phyloP scores from a whole-genome alignment of 2,888 invertebrate genomes.

The Mythimna ferrago region DNA sequence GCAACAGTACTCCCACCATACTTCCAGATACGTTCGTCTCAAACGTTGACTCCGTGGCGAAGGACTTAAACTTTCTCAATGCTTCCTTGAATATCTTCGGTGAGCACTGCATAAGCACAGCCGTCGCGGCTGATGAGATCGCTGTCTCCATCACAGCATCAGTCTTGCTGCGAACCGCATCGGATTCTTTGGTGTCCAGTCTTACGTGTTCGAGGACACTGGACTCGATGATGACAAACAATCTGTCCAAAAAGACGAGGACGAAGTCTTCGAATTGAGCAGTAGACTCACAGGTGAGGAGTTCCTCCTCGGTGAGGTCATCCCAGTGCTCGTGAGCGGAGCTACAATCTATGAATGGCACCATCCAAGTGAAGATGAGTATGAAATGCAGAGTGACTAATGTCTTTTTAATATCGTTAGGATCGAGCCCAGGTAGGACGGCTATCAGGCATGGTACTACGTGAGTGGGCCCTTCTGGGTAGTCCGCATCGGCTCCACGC shows the following conservation, averaged over 20 bases:
- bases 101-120: slow-evolving; percentile 94
- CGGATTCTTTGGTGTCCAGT: slow-evolving; percentile 91
- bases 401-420: slow-evolving; percentile 95
- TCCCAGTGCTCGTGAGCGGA: slow-evolving; percentile 92
- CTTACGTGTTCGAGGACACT: slow-evolving; percentile 93
- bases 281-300: slow-evolving; percentile 94
- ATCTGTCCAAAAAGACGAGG: slow-evolving; percentile 95
- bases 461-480: slow-evolving; percentile 95
- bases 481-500: slow-evolving; percentile 88
- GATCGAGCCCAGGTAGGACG: slow-evolving; percentile 96
- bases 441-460: slow-evolving; percentile 95
- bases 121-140: slow-evolving; percentile 92
- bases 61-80: slow-evolving; percentile 94
- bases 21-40: slow-evolving; percentile 96
- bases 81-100: slow-evolving; percentile 92
- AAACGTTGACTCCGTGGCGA: slow-evolving; percentile 94
- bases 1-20: slow-evolving; percentile 94
- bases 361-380: slow-evolving; percentile 93
- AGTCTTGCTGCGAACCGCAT: slow-evolving; percentile 92
- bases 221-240: slow-evolving; percentile 93
- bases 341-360: slow-evolving; percentile 96
- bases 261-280: slow-evolving; percentile 97
- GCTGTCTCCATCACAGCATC: slow-evolving; percentile 94
- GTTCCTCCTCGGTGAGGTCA: slow-evolving; percentile 95
- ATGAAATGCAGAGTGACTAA: slow-evolving; percentile 95